Evolutionary conservation across 2,113 vertebrate species (phyloP).

Genomic region (Melanocharis versteri): DNA sequence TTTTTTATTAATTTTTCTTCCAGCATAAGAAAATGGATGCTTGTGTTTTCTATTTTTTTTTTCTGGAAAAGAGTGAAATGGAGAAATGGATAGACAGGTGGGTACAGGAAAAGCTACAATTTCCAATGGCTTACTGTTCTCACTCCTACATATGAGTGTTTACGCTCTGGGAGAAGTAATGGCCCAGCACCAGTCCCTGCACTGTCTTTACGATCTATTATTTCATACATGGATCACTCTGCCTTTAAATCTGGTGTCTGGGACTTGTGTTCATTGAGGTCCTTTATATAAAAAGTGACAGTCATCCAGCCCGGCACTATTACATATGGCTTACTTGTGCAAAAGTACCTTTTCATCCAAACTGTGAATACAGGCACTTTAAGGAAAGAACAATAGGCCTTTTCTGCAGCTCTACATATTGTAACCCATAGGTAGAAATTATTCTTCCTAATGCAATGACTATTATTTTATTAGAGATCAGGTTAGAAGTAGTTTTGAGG

Average conservation of each 20-base stretch:
- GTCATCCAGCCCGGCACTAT: neutral
- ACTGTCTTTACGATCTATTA: neutral
- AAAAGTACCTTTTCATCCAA: neutral
- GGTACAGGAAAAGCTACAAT: neutral
- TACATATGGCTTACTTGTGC: neutral
- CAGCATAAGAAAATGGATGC: neutral
- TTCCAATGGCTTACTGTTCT: neutral
- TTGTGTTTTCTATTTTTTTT: neutral
- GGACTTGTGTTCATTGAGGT: neutral
- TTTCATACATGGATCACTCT: neutral
- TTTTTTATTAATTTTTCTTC: neutral
- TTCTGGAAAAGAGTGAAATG: neutral
- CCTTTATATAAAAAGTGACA: neutral
- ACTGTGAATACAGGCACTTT: neutral
- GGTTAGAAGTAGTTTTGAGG: neutral
- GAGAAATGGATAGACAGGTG: neutral
- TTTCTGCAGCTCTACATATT: neutral
- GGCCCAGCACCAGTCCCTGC: neutral
- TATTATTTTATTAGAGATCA: neutral
- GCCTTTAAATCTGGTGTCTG: neutral
- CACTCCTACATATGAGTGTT: neutral
- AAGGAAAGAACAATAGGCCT: neutral
- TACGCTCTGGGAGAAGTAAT: neutral
- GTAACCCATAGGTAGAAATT: neutral
- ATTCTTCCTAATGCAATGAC: neutral